Base-by-base conservation (phyloP, 2,888 invertebrate genomes). In the Rhagonycha fulva region DNA sequence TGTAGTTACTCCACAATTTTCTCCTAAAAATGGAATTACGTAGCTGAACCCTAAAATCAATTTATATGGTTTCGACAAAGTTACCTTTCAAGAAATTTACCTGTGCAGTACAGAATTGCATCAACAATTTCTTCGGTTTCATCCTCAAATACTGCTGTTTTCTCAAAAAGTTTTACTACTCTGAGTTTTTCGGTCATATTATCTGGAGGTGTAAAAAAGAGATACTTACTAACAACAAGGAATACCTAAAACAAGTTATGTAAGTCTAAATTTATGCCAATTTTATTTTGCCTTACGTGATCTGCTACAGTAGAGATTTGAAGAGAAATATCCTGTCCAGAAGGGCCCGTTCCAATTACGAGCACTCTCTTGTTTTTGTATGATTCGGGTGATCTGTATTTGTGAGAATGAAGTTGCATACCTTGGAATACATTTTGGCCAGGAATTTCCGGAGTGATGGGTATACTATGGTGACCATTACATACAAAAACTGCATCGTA, bases 331-430 rank as follows among this genome's bases (percentile, higher is more conserved):
- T 95, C 95, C 87, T 94, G 90, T 14, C 97, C 98, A 3, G 97
- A 97, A 24, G 96, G 94, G 0, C 95, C 96, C 0, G 95, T 96
- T 1, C 97, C 98, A 23, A 98, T 89, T 9, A 97, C 93, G 19
- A 96, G 90, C 0, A 97, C 95, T 3, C 88, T 89, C 84, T 92
- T 91, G 74, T 89, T 92, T 26, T 87, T 81, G 86, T 93, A 97
- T 11, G 89, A 86, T 70, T 93, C 92, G 0, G 95, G 93, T 74
- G 62, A 28, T 9, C 97, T 90, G 87, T 96, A 98, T 84, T 95
- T 93, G 87, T 96, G 96, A 84, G 96, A 96, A 89, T 98, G 98
- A 14, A 86, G 79, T 76, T 87, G 87, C 61, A 81, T 83, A 83
- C 93, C 93, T 84, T 89, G 84, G 84, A 93, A 95, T 26, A 88